phyloP scores from a whole-genome alignment of 2,113 vertebrate genomes.

The Nannospalax galili region DNA sequence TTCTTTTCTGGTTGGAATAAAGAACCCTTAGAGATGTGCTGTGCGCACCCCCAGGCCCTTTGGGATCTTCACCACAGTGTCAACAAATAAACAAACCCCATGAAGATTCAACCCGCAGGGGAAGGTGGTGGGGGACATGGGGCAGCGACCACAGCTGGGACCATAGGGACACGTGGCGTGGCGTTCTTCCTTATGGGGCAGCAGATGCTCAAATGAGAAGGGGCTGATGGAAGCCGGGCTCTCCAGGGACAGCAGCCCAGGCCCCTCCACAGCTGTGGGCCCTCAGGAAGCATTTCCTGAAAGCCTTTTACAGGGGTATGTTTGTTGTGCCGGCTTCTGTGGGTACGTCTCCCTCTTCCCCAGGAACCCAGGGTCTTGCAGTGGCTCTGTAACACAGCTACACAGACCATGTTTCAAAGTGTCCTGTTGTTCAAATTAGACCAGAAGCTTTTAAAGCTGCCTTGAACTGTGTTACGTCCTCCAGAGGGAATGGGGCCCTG shows the following conservation, averaged over 20 bases:
- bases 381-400: not conserved
- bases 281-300: not conserved
- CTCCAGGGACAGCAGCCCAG: slow-evolving; percentile 73
- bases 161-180: not conserved
- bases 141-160: not conserved
- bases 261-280: not conserved
- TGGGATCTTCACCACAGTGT: not conserved
- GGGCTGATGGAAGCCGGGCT: slow-evolving; percentile 63
- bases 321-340: too few species aligned
- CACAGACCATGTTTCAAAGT: slow-evolving; percentile 70
- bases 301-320: accelerated
- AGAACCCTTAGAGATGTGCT: accelerated
- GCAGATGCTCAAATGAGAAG: slow-evolving; percentile 47
- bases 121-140: accelerated
- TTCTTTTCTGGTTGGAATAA: not conserved
- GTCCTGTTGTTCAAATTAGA: slow-evolving; percentile 63
- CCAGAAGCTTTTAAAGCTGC: not conserved
- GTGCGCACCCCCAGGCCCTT: not conserved
- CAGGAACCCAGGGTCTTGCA: accelerated
- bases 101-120: accelerated
- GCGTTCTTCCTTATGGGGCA: not conserved
- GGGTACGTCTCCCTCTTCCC: not conserved
- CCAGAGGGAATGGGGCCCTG: not conserved
- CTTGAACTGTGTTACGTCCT: not conserved
- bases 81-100: not conserved